A percentile compares a stretch with the other conserved stretches of the same genome.
Conservation (phyloP, 2,888 invertebrate genomes). For the Epicampocera succincta region DNA sequence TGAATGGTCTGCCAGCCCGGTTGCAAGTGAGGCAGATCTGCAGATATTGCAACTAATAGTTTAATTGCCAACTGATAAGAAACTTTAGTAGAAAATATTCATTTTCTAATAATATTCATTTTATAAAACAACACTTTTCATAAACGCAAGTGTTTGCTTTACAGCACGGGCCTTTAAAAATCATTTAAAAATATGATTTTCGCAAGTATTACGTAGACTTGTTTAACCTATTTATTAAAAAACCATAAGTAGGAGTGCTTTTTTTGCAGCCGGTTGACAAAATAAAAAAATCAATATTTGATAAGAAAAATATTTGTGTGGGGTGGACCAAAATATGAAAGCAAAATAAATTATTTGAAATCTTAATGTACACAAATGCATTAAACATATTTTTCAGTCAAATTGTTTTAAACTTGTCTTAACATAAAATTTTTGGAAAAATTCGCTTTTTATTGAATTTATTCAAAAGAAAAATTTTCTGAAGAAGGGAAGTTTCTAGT, state of each 20-base stretch:
- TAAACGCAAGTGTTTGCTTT: background rate
- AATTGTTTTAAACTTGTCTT: too few species aligned
- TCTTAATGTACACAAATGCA: too few species aligned
- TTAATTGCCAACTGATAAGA: slow-evolving; percentile 63
- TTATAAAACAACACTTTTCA: background rate
- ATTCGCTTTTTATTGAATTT: too few species aligned
- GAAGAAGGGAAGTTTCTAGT: too few species aligned
- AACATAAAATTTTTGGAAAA: too few species aligned
- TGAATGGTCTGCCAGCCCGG: background rate
- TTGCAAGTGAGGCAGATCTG: slow-evolving; percentile 9
- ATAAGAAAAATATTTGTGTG: slow-evolving; percentile 15
- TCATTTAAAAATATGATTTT: slow-evolving; percentile 38
- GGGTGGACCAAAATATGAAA: background rate
- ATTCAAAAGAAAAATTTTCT: too few species aligned
- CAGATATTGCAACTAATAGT: slow-evolving; percentile 58
- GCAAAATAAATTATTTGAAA: background rate
- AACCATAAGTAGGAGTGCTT: slow-evolving; percentile 33
- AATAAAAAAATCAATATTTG: slow-evolving; percentile 8
- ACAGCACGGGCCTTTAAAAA: background rate
- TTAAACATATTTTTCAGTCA: too few species aligned
- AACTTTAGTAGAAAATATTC: background rate
- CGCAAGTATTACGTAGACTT: slow-evolving; percentile 12
- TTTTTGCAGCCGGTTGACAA: background rate
- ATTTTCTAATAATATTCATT: background rate
- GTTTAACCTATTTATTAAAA: slow-evolving; percentile 21